Percentiles rank a stretch among this genome's conserved stretches.
These are phyloP conservation scores for Eilema griseolum DNA, from an alignment of 2,888 invertebrate species.

Conservation along the genomic window DNA sequence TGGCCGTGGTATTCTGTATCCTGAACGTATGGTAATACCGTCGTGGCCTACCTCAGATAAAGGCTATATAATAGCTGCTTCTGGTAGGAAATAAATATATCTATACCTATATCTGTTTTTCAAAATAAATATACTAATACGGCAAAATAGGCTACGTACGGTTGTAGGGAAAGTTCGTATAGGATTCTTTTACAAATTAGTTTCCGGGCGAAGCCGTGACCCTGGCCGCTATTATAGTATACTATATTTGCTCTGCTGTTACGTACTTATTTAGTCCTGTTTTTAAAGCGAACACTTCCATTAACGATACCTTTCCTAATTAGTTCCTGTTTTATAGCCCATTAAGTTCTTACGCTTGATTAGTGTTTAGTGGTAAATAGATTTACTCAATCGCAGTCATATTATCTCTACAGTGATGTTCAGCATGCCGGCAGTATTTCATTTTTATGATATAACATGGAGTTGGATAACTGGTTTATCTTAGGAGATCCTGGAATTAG, in stretches of 20 bases:
- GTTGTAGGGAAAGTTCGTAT: no score
- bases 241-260: not conserved
- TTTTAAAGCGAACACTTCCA: not conserved
- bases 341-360: slow-evolving; percentile 8
- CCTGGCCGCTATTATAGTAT: no score
- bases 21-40: no score
- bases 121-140: no score
- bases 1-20: no score
- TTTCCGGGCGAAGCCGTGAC: no score
- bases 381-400: not conserved
- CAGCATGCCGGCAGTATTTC: not conserved
- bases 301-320: slow-evolving; percentile 19
- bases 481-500: not conserved
- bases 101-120: no score
- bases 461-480: not conserved
- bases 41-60: no score
- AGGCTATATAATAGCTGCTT: no score
- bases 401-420: not conserved
- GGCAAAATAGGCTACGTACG: no score
- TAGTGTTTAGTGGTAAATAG: slow-evolving; percentile 1
- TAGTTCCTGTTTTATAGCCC: slow-evolving; percentile 19
- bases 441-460: not conserved
- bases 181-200: no score
- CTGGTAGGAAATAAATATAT: no score
- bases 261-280: not conserved